A percentile compares a stretch with the other conserved stretches of the same genome.
phyloP scores from a whole-genome alignment of 2,888 invertebrate species.

The Mimachlamys varia region DNA sequence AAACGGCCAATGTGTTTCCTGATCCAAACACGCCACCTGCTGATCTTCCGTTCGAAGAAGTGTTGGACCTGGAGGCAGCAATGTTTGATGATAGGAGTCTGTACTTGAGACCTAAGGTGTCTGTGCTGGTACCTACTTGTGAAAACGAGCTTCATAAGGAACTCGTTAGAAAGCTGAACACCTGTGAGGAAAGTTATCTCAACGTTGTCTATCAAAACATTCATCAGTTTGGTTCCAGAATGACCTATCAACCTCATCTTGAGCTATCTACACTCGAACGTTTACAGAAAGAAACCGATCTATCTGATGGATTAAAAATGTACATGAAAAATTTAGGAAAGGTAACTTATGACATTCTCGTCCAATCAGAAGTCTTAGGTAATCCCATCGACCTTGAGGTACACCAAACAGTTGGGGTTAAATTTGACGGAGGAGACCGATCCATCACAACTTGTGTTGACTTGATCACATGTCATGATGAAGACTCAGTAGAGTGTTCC shows the following conservation, averaged over 20 bases:
- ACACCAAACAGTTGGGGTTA: not conserved
- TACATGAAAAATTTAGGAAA: conserved; percentile 25
- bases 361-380: not conserved
- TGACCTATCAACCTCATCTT: not conserved
- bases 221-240: not conserved
- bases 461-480: not conserved
- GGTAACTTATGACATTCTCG: conserved; percentile 10
- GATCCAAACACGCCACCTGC: not conserved
- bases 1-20: not conserved
- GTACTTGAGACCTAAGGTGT: not conserved
- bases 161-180: not conserved
- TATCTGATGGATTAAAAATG: not conserved
- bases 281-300: not conserved
- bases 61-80: not conserved
- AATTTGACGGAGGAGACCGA: not conserved
- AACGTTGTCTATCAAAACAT: not conserved
- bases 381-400: conserved; percentile 4
- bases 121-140: not conserved
- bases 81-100: conserved; percentile 25
- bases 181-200: not conserved
- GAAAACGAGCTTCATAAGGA: conserved; percentile 17
- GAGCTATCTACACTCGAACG: conserved; percentile 21
- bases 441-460: not conserved
- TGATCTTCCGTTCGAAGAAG: not conserved
- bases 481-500: not conserved